A percentile compares a stretch with the other conserved stretches of the same genome.
These are phyloP conservation scores for Madoqua kirkii DNA, from an alignment of 2,113 vertebrate species.

Conservation along the genomic window DNA sequence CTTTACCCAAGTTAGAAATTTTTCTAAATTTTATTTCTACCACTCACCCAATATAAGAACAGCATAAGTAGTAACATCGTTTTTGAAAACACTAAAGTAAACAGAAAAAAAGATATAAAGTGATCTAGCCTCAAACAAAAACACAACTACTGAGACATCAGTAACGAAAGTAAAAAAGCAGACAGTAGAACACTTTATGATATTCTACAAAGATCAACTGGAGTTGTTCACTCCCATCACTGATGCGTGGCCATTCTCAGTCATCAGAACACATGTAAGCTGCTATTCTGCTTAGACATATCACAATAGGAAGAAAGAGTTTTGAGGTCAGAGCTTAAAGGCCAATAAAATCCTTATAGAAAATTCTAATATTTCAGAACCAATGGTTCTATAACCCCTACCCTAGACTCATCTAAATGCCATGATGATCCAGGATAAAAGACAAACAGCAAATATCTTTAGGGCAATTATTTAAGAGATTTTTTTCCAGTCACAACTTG, in stretches of 20 bases:
- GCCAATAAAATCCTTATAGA: background rate
- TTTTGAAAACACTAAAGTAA: background rate
- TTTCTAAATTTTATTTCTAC: slow-evolving; percentile 16
- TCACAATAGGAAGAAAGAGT: background rate
- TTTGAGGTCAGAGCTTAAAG: slow-evolving; percentile 7
- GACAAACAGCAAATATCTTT: background rate
- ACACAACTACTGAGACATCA: background rate
- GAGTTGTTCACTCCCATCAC: slow-evolving; percentile 1
- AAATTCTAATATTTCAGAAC: background rate
- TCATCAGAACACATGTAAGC: background rate
- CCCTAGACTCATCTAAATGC: background rate
- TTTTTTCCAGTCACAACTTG: background rate
- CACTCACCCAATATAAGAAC: background rate
- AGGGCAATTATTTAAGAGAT: background rate
- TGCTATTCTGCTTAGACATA: background rate
- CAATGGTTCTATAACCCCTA: background rate
- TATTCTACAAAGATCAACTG: background rate
- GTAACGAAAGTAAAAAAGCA: background rate
- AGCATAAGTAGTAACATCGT: background rate
- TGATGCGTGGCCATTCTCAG: background rate
- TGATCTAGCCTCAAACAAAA: slow-evolving; percentile 16
- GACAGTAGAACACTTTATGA: background rate
- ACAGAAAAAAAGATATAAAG: background rate
- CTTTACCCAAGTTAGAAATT: background rate
- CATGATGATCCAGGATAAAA: background rate